A percentile compares a stretch with the other conserved stretches of the same genome.
phyloP scores from a whole-genome alignment of 1,140 invertebrate genomes.

The Pseudomyrmex dendroicus region DNA sequence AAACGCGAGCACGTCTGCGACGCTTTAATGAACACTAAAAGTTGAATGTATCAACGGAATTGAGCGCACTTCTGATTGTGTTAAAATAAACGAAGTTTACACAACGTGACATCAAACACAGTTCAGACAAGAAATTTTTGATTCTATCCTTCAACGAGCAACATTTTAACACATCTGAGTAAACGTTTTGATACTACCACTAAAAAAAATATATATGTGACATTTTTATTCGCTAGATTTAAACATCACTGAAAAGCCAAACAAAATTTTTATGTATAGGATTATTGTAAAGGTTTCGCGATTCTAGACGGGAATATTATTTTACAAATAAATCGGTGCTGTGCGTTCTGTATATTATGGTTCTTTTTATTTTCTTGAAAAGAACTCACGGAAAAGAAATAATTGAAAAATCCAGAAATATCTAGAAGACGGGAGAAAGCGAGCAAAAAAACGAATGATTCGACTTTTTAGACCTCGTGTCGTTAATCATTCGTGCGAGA shows the following conservation, averaged over 20 bases:
- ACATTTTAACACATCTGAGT: too few relatives aligned
- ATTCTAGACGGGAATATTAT: background rate
- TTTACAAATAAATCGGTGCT: background rate
- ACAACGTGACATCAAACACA: too few relatives aligned
- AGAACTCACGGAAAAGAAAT: background rate
- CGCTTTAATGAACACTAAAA: background rate
- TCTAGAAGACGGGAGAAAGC: background rate
- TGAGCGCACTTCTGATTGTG: background rate
- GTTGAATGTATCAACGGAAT: background rate
- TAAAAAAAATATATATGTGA: too few relatives aligned
- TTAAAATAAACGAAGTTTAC: background rate
- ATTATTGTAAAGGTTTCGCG: too few relatives aligned
- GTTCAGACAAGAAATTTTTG: too few relatives aligned
- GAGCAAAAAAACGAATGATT: slow-evolving; percentile 27
- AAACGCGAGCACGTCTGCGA: background rate
- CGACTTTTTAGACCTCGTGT: slow-evolving; percentile 65
- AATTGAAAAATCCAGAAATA: slow-evolving; percentile 8
- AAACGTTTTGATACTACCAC: too few relatives aligned
- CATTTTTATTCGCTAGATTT: too few relatives aligned
- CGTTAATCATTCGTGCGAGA: slow-evolving; percentile 68
- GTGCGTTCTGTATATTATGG: background rate
- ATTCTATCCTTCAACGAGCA: too few relatives aligned
- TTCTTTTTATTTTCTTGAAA: background rate
- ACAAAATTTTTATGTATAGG: too few relatives aligned
- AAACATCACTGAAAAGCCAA: too few relatives aligned